A percentile compares a stretch with the other conserved stretches of the same genome.
Conservation (phyloP, 2,888 invertebrate species). For the Ptychoptera albimana region DNA sequence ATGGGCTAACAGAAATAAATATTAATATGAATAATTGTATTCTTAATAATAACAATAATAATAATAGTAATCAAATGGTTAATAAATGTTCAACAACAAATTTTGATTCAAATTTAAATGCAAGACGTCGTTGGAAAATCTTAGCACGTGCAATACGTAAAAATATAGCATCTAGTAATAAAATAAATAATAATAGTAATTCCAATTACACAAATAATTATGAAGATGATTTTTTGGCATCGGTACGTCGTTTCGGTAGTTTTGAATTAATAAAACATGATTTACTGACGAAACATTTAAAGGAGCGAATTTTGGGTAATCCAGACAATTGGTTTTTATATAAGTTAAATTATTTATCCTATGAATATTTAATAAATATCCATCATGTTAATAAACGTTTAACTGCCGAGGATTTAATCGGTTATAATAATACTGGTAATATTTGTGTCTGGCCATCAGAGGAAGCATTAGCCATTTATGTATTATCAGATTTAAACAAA, state of each 20-base stretch:
- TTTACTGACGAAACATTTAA: constrained; percentile 26
- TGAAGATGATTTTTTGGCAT: constrained; percentile 33
- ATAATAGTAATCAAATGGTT: constrained; percentile 8
- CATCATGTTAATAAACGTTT: constrained; percentile 43
- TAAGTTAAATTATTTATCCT: constrained; percentile 30
- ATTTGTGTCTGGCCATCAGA: constrained; percentile 69
- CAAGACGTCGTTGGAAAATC: constrained; percentile 51
- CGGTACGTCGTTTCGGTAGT: constrained; percentile 40
- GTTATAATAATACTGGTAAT: constrained; percentile 71
- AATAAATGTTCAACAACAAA: constrained; percentile 1
- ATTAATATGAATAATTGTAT: too few relatives aligned
- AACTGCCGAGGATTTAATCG: constrained; percentile 54
- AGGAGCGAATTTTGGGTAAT: constrained; percentile 24
- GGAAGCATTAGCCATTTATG: constrained; percentile 53
- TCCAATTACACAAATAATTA: constrained; percentile 12
- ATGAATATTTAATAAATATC: constrained; percentile 38
- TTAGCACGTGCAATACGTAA: constrained; percentile 45
- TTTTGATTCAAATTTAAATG: constrained; percentile 26
- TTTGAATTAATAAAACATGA: constrained; percentile 38
- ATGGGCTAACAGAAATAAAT: not conserved
- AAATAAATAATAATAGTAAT: constrained; percentile 6
- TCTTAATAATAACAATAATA: constrained; percentile 8
- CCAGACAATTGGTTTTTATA: constrained; percentile 47
- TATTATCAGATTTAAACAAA: constrained; percentile 42
- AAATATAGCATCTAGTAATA: constrained; percentile 10